Percentiles rank a stretch among this genome's conserved stretches.
Conservation (phyloP, 2,113 vertebrate genomes). For the Triplophysa tibetana region DNA sequence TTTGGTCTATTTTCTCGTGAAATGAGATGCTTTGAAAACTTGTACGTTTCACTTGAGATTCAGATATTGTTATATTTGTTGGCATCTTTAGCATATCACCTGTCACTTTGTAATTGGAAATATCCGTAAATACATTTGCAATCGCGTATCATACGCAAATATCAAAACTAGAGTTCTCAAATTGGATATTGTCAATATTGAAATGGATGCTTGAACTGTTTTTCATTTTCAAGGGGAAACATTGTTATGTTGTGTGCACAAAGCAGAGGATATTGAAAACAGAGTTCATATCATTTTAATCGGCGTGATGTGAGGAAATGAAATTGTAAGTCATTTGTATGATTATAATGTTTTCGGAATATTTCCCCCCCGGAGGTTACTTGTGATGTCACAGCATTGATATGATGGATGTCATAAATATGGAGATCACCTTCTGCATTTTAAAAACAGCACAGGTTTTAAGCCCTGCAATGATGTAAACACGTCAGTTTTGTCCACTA, state of each 20-base stretch:
- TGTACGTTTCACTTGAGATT: background rate
- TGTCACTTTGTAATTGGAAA: background rate
- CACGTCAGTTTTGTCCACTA: no score
- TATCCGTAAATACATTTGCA: background rate
- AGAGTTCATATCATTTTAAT: slow-evolving; percentile 10
- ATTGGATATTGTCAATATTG: background rate
- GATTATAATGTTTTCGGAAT: slow-evolving; percentile 20
- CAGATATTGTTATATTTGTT: background rate
- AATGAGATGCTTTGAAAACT: background rate
- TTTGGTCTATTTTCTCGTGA: background rate
- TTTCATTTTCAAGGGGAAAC: slow-evolving; percentile 6
- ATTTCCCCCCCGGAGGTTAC: background rate
- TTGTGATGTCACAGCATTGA: slow-evolving; percentile 7
- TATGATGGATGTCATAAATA: background rate
- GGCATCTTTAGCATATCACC: background rate
- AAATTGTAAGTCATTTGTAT: slow-evolving; percentile 9
- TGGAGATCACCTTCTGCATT: no score
- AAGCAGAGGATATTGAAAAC: slow-evolving; percentile 29
- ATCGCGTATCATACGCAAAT: background rate
- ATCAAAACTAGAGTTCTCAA: background rate
- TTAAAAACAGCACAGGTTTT: no score
- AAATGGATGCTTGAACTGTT: slow-evolving; percentile 17
- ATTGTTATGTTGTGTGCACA: background rate
- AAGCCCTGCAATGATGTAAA: no score
- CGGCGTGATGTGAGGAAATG: slow-evolving; percentile 20